These are phyloP conservation scores for Alcedo quadribrachys DNA, from an alignment of 2,797 vertebrate genomes.

Conservation along the genomic window DNA sequence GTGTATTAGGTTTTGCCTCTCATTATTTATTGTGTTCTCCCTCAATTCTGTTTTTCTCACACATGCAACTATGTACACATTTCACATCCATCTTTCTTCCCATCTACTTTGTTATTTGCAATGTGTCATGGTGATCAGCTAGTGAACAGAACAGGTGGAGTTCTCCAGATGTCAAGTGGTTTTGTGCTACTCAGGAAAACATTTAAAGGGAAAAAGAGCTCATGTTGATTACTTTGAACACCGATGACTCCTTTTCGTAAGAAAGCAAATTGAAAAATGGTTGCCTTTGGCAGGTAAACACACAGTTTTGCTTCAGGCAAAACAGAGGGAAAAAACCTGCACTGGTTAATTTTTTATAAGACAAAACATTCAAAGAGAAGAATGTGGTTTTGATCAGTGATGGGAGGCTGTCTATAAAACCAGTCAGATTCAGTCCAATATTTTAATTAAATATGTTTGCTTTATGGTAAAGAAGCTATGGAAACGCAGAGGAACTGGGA, in stretches of 20 bases:
- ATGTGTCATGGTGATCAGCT: background rate
- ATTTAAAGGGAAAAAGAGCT: background rate
- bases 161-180: background rate
- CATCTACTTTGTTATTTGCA: background rate
- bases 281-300: slow-evolving; percentile 65
- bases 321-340: slow-evolving; percentile 12
- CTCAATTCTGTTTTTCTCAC: background rate
- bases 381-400: slow-evolving; percentile 38
- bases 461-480: slow-evolving; percentile 40
- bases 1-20: background rate
- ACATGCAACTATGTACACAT: background rate
- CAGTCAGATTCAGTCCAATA: background rate
- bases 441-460: slow-evolving; percentile 45
- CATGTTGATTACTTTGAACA: background rate
- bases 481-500: slow-evolving; percentile 42
- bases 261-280: slow-evolving; percentile 30
- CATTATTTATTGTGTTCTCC: background rate
- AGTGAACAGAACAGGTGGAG: background rate
- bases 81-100: background rate
- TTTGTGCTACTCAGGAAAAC: background rate
- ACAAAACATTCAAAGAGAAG: slow-evolving; percentile 28
- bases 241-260: background rate
- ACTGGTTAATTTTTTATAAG: slow-evolving; percentile 57
- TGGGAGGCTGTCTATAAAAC: background rate
- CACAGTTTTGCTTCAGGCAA: slow-evolving; percentile 75